Base-by-base conservation (phyloP, 2,888 invertebrate genomes). In the Melanchra persicariae region DNA sequence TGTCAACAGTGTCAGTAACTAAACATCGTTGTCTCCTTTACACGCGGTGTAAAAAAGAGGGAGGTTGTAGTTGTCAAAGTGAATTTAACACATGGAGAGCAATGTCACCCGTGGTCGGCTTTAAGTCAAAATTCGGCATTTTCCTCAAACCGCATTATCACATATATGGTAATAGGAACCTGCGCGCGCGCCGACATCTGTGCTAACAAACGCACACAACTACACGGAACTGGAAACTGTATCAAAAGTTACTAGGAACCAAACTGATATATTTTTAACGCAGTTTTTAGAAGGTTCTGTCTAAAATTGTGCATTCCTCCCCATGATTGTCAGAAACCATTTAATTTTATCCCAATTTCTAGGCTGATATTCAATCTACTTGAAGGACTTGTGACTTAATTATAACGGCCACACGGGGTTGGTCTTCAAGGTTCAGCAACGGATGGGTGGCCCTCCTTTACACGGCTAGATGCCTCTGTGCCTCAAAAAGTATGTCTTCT, bases 81-180 rank as follows among this genome's bases (percentile, higher is more conserved):
- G 57, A 79, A 75, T 69, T 72, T 83, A 82, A 87, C 81, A 85
- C 88, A 86, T 89, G 81, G 84, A 87, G 79, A 87, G 87, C 81
- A 82, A 82, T 94, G 94, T 94, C 94, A 93, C 90, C 91, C 87
- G 84, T 72, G 72, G 65, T 89, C 81, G 89, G 87, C 87, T 85
- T 87, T 86, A 78, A 85, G 86, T 88, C 85, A 90, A 90, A 93
- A 91, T 93, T 94, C 93, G 94, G 94, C 92, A 88, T 91, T 89
- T 89, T 87, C 90, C 90, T 88, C 90, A 87, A 88, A 86, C 76
- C 84, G 83, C 87, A 94, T 95, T 95, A 95, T 91, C 95, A 93
- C 90, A 60, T 88, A 82, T 82, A 85, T 87, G 95, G 91, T 95
- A 95, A 95, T 91, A 90, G 91, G 85, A 74, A 77, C 91, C 92